These are phyloP conservation scores for Platycnemis pennipes DNA, from an alignment of 2,888 invertebrate genomes.

Conservation along the genomic window DNA sequence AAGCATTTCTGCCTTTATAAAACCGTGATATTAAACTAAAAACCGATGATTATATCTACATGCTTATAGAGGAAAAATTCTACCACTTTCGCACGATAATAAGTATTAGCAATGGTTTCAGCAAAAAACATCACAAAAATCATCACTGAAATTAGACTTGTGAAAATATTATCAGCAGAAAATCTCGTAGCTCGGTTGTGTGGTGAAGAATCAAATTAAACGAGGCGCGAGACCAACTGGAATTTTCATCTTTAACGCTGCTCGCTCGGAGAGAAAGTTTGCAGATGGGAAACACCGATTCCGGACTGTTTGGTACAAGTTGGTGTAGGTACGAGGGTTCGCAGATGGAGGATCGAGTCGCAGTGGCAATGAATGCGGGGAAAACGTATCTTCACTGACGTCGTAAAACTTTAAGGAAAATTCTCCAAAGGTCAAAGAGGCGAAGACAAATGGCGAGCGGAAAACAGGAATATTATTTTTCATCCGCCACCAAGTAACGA, in stretches of 20 bases:
- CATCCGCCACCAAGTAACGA: too few relatives aligned
- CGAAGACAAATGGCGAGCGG: neutral
- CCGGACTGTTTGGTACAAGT: neutral
- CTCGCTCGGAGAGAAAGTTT: neutral
- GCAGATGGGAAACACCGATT: neutral
- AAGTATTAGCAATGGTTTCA: neutral
- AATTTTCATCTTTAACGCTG: neutral
- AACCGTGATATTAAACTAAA: neutral
- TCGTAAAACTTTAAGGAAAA: neutral
- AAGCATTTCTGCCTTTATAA: too few relatives aligned
- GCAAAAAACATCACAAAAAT: neutral
- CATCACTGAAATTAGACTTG: neutral
- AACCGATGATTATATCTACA: neutral
- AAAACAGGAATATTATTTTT: too few relatives aligned
- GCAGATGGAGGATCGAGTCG: neutral
- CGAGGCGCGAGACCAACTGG: neutral
- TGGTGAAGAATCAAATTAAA: neutral
- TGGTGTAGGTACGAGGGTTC: neutral
- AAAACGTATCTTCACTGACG: neutral
- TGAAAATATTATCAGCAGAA: neutral
- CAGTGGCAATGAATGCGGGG: neutral
- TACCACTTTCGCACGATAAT: neutral
- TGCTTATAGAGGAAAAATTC: neutral
- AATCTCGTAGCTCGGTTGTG: neutral
- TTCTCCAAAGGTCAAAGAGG: neutral